phyloP scores from a whole-genome alignment of 2,797 vertebrate species.

The Philypnodon macrostomus region DNA sequence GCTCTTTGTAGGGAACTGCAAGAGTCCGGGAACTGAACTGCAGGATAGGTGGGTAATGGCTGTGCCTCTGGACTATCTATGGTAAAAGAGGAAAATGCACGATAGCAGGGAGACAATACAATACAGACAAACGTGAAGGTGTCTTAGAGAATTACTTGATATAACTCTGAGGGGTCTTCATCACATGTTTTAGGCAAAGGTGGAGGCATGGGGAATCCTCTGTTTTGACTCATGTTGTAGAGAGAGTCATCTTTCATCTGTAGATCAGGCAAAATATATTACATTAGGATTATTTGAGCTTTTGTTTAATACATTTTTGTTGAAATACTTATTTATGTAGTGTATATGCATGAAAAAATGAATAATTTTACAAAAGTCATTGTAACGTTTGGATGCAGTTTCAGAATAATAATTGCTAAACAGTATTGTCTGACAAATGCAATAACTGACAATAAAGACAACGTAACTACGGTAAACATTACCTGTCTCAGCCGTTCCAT shows the following conservation, averaged over 20 bases:
- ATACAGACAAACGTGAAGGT: not conserved
- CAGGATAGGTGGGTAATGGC: conserved; percentile 82
- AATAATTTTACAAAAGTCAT: too few species aligned
- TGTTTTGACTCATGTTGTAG: conserved; percentile 70
- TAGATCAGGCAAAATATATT: conserved; percentile 12
- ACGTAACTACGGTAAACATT: too few species aligned
- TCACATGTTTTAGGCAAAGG: conserved; percentile 45
- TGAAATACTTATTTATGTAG: too few species aligned
- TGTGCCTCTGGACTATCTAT: conserved; percentile 67
- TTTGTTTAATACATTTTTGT: too few species aligned
- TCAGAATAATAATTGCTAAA: too few species aligned
- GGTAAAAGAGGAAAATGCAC: conserved; percentile 18
- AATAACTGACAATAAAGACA: too few species aligned
- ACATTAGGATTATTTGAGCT: too few species aligned
- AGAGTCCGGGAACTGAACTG: conserved; percentile 75
- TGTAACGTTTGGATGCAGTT: too few species aligned
- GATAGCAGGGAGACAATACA: not conserved
- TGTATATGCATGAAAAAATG: too few species aligned
- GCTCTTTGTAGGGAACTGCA: conserved; percentile 85
- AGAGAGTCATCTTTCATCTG: conserved; percentile 66
- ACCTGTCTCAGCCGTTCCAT: too few species aligned
- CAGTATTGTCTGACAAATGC: too few species aligned
- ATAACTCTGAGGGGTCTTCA: conserved; percentile 65
- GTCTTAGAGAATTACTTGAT: conserved; percentile 67
- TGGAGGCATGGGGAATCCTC: conserved; percentile 43